phyloP scores from a whole-genome alignment of 2,113 vertebrate genomes.

The Rhinogobius similis region DNA sequence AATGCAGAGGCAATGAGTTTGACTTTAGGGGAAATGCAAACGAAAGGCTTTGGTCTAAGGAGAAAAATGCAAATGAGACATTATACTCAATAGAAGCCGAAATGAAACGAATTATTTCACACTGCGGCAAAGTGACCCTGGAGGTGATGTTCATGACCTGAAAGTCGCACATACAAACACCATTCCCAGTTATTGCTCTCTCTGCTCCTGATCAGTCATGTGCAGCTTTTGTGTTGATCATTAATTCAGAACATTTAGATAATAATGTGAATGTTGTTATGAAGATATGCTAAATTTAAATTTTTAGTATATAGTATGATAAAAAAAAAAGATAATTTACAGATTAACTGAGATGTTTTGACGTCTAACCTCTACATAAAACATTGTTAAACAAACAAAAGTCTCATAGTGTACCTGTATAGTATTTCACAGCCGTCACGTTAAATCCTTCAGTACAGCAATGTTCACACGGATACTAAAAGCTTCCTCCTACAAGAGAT shows the following conservation, averaged over 20 bases:
- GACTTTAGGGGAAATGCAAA: constrained; percentile 42
- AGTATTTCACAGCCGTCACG: too few relatives aligned
- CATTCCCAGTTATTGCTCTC: background rate
- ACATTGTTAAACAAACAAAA: too few relatives aligned
- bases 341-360: too few relatives aligned
- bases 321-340: too few relatives aligned
- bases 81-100: constrained; percentile 38
- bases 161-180: constrained; percentile 11
- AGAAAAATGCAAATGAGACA: constrained; percentile 56
- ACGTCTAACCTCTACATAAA: too few relatives aligned
- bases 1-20: constrained; percentile 26
- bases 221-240: background rate
- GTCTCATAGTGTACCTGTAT: too few relatives aligned
- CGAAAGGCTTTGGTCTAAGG: constrained; percentile 35
- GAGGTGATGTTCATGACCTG: constrained; percentile 11
- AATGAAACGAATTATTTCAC: constrained; percentile 48
- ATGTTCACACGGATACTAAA: background rate
- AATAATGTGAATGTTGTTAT: too few relatives aligned
- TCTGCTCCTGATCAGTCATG: background rate
- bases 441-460: background rate
- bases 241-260: background rate
- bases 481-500: background rate
- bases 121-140: constrained; percentile 35
- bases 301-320: too few relatives aligned
- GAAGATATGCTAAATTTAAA: too few relatives aligned